Evolutionary conservation across 2,888 invertebrate species (phyloP), one percentile per base, ranked within the genome.

Genomic region (Chrysolina oricalcia): DNA sequence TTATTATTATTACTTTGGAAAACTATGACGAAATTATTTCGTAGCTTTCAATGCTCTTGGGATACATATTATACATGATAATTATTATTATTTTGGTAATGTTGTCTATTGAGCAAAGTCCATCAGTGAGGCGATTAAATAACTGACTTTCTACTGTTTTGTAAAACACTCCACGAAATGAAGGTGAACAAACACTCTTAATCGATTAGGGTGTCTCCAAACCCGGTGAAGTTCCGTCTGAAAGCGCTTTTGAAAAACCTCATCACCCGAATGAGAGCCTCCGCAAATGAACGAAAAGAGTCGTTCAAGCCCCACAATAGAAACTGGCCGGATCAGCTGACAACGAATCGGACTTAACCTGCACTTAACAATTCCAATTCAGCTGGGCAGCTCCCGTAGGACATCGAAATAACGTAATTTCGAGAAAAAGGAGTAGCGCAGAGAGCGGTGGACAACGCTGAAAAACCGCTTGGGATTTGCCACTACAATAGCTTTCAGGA

Each of bases 251-350:
- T 11, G 19, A 59, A 59, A 59, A 35, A 59, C 8, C n/a, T 17
- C 59, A 59, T 59, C 35, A 35, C n/a, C 59, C 59, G 27, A 59
- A 27, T n/a, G n/a, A 35, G n/a, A 27, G 59, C 59, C 59, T 46
- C 27, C 27, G 59, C 27, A 23, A 35, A 59, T 27, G 15, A 17
- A 59, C 9, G 27, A 27, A 35, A 59, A 59, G 15, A 59, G n/a
- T 27, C 23, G n/a, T 59, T 59, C n/a, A 9, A n/a, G 15, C 9
- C 59, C 27, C n/a, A 59, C 59, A 59, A 59, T 59, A 27, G 35
- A 59, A 59, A 59, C 59, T 35, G 35, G 59, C 10, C 59, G 35
- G 59, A 59, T 27, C 59, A 59, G 15, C 59, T 35, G 35, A 59
- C 23, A 53, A 6, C 53, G 19, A 27, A 15, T 17, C 35, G 59